phyloP scores from a whole-genome alignment of 2,113 vertebrate genomes.

The Callopanchax toddi region DNA sequence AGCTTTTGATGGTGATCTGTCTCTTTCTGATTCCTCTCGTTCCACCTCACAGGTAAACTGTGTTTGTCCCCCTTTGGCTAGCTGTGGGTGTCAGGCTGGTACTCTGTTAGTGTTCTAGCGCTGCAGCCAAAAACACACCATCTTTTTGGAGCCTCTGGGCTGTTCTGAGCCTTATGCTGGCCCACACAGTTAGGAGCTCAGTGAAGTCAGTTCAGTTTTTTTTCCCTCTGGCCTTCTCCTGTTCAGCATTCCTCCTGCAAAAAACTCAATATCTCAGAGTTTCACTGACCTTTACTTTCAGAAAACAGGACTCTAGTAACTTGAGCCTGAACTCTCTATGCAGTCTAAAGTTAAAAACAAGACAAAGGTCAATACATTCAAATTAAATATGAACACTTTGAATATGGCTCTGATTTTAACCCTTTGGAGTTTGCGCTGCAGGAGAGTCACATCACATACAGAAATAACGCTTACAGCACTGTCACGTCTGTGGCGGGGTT shows the following conservation, averaged over 20 bases:
- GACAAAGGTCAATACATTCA: no score
- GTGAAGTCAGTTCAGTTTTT: slow-evolving; percentile 9
- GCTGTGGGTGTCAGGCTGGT: slow-evolving; percentile 38
- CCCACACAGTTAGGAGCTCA: slow-evolving; percentile 30
- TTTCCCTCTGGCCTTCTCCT: slow-evolving; percentile 8
- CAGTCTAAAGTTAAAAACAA: not conserved
- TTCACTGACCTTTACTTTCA: not conserved
- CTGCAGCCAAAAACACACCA: slow-evolving; percentile 33
- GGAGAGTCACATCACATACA: no score
- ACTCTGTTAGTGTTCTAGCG: slow-evolving; percentile 18
- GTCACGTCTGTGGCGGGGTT: no score
- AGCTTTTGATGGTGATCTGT: no score
- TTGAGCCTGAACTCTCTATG: not conserved
- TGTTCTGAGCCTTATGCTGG: slow-evolving; percentile 9
- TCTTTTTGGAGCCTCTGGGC: slow-evolving; percentile 31
- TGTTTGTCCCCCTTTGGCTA: slow-evolving; percentile 19
- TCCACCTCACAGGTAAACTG: slow-evolving; percentile 17
- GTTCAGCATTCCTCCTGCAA: slow-evolving; percentile 11
- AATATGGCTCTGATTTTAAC: no score
- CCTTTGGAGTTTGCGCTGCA: no score
- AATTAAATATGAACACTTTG: no score
- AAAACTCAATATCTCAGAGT: slow-evolving; percentile 9
- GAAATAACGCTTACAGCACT: no score
- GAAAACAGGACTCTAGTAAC: not conserved
- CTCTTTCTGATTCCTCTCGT: not conserved